Conservation (phyloP, 2,888 invertebrate species). For the Nomada ruficornis region DNA sequence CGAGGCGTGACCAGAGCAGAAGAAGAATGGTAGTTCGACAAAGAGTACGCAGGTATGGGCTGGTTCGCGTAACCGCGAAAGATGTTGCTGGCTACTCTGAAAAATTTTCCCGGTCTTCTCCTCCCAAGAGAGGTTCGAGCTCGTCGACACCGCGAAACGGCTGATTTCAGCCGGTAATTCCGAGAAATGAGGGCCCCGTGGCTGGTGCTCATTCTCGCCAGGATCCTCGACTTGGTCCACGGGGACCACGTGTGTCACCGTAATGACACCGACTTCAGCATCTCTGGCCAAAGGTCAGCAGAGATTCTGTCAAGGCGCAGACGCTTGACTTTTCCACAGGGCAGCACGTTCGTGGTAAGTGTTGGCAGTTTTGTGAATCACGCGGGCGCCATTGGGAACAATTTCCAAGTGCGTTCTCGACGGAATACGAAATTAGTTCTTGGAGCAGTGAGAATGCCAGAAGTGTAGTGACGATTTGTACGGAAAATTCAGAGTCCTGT, state of each 20-base stretch:
- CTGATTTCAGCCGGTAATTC: constrained; percentile 64
- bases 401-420: not conserved
- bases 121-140: constrained; percentile 48
- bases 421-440: constrained; percentile 16
- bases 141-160: constrained; percentile 25
- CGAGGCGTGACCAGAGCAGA: not conserved
- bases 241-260: constrained; percentile 66
- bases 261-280: constrained; percentile 63
- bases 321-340: constrained; percentile 83
- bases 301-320: constrained; percentile 79
- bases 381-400: not conserved
- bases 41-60: not conserved
- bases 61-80: constrained; percentile 54
- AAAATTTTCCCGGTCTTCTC: constrained; percentile 43
- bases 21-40: not conserved
- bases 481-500: too few relatives aligned
- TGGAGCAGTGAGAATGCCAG: not conserved
- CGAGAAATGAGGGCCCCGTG: constrained; percentile 68
- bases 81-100: constrained; percentile 55
- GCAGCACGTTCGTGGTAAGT: constrained; percentile 84
- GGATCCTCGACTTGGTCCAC: constrained; percentile 60
- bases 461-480: not conserved
- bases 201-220: constrained; percentile 64
- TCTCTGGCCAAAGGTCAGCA: constrained; percentile 48
- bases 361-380: not conserved